Conservation (phyloP, 1,140 invertebrate genomes). For the Listronotus oregonensis region DNA sequence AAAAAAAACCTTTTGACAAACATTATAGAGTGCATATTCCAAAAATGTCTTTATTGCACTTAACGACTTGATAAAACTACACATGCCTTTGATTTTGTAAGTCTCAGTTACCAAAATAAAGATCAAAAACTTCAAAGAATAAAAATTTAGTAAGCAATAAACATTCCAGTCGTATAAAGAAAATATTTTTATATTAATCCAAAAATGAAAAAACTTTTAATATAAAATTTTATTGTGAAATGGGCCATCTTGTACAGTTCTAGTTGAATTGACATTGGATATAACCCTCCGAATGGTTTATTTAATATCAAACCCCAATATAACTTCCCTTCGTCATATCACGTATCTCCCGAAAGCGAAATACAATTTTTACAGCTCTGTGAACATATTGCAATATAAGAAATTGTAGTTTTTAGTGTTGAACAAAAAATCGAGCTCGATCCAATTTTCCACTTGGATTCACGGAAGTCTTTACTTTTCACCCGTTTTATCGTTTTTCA, state of each 20-base stretch:
- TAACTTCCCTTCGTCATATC: conserved; percentile 36
- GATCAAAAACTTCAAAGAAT: too few species aligned
- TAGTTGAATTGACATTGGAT: conserved; percentile 30
- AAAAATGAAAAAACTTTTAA: conserved; percentile 6
- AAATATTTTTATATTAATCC: too few species aligned
- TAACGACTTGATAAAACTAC: too few species aligned
- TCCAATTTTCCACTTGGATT: conserved; percentile 24
- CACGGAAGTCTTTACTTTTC: conserved; percentile 4
- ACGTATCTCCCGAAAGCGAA: conserved; percentile 33
- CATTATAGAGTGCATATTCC: too few species aligned
- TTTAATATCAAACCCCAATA: conserved; percentile 37
- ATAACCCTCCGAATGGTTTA: conserved; percentile 37
- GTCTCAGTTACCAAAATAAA: too few species aligned
- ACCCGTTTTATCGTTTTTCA: conserved; percentile 18
- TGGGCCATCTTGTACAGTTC: conserved; percentile 31
- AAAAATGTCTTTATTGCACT: too few species aligned
- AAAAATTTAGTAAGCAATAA: too few species aligned
- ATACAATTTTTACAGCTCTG: conserved; percentile 36
- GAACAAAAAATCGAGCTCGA: conserved; percentile 28
- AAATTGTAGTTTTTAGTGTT: conserved; percentile 37
- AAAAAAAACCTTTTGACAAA: too few species aligned
- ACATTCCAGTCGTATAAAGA: too few species aligned
- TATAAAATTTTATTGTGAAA: conserved; percentile 39
- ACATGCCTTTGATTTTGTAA: too few species aligned
- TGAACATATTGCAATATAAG: conserved; percentile 38